Conservation (phyloP, 1,140 invertebrate genomes). For the Drosophila dunni region DNA sequence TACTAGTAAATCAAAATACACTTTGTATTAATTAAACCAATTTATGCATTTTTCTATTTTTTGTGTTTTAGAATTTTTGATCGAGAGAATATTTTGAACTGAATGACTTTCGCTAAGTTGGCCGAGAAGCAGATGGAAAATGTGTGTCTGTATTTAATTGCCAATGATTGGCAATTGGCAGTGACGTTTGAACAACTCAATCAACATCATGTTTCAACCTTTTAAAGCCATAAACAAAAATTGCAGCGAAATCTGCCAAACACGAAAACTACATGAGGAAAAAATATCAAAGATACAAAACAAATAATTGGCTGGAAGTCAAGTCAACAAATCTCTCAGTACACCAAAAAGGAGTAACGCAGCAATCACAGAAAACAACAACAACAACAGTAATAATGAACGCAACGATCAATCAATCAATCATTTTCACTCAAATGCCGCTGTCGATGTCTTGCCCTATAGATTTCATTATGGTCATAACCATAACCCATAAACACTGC, state of each 20-base stretch:
- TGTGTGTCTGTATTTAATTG: conserved; percentile 39
- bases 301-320: conserved; percentile 70
- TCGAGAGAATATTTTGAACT: not conserved
- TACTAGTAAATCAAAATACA: too few relatives aligned
- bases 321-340: conserved; percentile 67
- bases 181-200: conserved; percentile 47
- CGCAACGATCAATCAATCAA: conserved; percentile 75
- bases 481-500: conserved; percentile 74
- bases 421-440: conserved; percentile 78
- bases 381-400: conserved; percentile 14
- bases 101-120: conserved; percentile 36
- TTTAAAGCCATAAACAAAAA: conserved; percentile 68
- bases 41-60: too few relatives aligned
- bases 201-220: conserved; percentile 54
- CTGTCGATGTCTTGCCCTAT: conserved; percentile 71
- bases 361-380: conserved; percentile 50
- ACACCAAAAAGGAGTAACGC: conserved; percentile 78
- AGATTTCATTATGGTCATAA: conserved; percentile 71
- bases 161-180: conserved; percentile 49
- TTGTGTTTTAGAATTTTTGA: too few relatives aligned
- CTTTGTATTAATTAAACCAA: too few relatives aligned
- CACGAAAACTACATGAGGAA: conserved; percentile 32
- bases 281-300: conserved; percentile 13
- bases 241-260: conserved; percentile 73
- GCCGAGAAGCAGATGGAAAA: conserved; percentile 18